Evolutionary conservation across 2,888 invertebrate species (phyloP), one percentile per base, ranked within the genome.

Genomic region (Fragum fragum): DNA sequence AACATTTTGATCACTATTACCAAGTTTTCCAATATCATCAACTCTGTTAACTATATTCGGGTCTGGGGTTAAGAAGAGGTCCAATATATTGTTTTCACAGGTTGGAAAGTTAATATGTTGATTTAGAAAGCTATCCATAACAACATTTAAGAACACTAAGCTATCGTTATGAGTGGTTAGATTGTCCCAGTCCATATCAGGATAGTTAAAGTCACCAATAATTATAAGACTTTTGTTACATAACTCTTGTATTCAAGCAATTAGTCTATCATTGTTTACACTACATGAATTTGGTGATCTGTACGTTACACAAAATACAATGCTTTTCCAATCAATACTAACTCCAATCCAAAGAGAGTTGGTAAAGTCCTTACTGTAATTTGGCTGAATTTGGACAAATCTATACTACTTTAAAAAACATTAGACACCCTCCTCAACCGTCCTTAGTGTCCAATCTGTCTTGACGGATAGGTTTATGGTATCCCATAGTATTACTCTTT

Each of bases 1-100:
- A 57, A 71, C 32, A 57, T 55, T 23, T 32, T 71, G 71, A 55
- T 71, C 71, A 57, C 57, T 71, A 23, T 55, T 71, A 21, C 71
- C 57, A 55, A 71, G 71, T 32, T n/a, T 71, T n/a, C 55, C 57
- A 32, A 57, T 36, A 71, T 21, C 28, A n/a, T 71, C 47, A 21
- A 71, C 21, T n/a, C n/a, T n/a, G n/a, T n/a, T n/a, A 53, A 71
- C 71, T 21, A 71, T 36, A 16, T 71, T 71, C 1, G 69, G 71
- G 32, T 71, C 71, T 21, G 36, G n/a, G 29, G 71, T 18, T 14
- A 71, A 16, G 9, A 71, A 14, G 3, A 71, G 23, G 32, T 71
- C 71, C 21, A 71, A 21, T 23, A 71, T 71, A 71, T 28, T 59
- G 14, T 39, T 39, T 39, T 39, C 39, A 9, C 39, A 9, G 14